Conservation (phyloP, 2,888 invertebrate species). For the Aplocera efformata region DNA sequence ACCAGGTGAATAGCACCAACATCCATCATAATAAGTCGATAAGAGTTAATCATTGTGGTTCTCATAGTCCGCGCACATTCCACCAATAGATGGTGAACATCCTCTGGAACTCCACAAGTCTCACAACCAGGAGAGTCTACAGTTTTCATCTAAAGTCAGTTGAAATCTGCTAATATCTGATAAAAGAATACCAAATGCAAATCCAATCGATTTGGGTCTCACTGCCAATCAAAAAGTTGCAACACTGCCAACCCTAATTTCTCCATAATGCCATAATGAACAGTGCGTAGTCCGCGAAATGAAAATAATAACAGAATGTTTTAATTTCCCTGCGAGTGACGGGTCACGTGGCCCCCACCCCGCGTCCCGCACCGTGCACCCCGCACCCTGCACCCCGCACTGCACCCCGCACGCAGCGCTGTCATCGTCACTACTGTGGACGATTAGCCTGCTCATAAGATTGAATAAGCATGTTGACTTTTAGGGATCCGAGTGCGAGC, state of each 20-base stretch:
- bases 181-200: too few species aligned
- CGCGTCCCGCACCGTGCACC: slow-evolving; percentile 26
- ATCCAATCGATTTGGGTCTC: too few species aligned
- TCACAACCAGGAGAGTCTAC: too few species aligned
- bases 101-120: too few species aligned
- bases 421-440: slow-evolving; percentile 74
- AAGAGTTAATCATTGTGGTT: too few species aligned
- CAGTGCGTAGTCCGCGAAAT: slow-evolving; percentile 37
- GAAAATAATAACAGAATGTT: slow-evolving; percentile 78
- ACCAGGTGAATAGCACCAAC: too few species aligned
- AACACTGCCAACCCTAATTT: slow-evolving; percentile 19
- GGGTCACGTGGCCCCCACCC: slow-evolving; percentile 72
- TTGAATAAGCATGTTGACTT: slow-evolving; percentile 66
- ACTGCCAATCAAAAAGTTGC: not conserved
- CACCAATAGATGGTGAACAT: too few species aligned
- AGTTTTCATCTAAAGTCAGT: too few species aligned
- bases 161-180: too few species aligned
- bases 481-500: slow-evolving; percentile 27
- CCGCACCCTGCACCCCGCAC: slow-evolving; percentile 4
- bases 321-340: slow-evolving; percentile 80
- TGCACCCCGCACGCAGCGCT: slow-evolving; percentile 37
- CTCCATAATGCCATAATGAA: slow-evolving; percentile 22
- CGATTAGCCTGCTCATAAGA: slow-evolving; percentile 78
- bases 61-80: too few species aligned
- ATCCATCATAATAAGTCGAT: too few species aligned